Evolutionary conservation across 2,797 vertebrate species (phyloP), one percentile per base, ranked within the genome.

Genomic region (Acridotheres tristis): DNA sequence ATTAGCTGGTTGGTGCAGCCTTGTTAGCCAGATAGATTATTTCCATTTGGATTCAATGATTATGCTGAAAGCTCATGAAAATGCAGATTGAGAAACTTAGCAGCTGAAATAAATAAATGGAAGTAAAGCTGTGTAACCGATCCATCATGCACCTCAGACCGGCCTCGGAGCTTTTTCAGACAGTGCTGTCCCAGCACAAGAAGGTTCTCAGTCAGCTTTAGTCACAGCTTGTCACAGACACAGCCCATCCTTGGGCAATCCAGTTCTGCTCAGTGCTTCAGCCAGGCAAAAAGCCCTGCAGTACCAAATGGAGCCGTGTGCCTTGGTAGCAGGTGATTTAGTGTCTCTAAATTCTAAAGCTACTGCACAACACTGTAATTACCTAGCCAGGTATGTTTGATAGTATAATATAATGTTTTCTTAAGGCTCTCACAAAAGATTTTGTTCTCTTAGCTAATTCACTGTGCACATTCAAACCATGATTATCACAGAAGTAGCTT

Each of bases 21-120:
- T 92, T 73, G 80, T 90, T 91, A 86, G 76, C 74, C 71, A 69
- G 77, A 81, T 16, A 91, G 83, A 78, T 93, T 86, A 76, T 95
- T 92, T 91, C 91, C 43, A 74, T 94, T 94, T 90, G 80, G 83
- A 90, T 88, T 84, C 83, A 61, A 43, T 45, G 48, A 61, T 76
- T 81, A 86, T 42, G 32, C 74, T 61, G 91, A 65, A 89, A 88
- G 88, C 48, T 90, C 50, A 57, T 76, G 83, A 90, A 96, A 95
- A 93, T 94, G 83, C 83, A 91, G 63, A 75, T 58, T 74, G 80
- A 90, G 88, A 55, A 79, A 59, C 9, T 88, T 71, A 89, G 80
- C 63, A 86, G 89, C 43, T 85, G 79, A 91, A 91, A 76, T 59
- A 92, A 93, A 84, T 75, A 82, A 74, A 77, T 53, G 43, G 68